phyloP scores from a whole-genome alignment of 2,888 invertebrate species.

The Agrotis exclamationis region DNA sequence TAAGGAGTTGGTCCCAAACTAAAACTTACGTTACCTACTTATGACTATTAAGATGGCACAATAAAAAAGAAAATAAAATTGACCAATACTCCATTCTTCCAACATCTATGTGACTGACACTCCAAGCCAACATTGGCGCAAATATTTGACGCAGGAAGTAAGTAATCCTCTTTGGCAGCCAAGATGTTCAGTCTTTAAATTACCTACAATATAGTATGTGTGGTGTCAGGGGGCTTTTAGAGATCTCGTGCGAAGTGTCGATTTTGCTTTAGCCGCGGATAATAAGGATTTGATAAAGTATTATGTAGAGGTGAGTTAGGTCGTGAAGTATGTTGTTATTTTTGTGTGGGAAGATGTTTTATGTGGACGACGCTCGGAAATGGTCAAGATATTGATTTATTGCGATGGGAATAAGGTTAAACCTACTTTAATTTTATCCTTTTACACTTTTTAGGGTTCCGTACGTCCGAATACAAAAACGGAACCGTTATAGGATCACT shows the following conservation, averaged over 20 bases:
- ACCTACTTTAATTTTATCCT: too few species aligned
- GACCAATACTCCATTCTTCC: conserved; percentile 18
- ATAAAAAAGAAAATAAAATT: background rate
- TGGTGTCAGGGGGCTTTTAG: conserved; percentile 44
- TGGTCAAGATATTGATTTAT: background rate
- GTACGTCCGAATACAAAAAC: too few species aligned
- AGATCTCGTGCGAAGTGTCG: conserved; percentile 53
- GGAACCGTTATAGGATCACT: too few species aligned
- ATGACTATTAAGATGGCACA: too few species aligned
- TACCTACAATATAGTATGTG: conserved; percentile 56
- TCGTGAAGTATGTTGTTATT: conserved; percentile 19
- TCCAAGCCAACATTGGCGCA: conserved; percentile 54
- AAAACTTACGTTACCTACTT: too few species aligned
- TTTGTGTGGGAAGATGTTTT: background rate
- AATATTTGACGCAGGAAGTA: conserved; percentile 61
- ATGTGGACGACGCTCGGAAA: background rate
- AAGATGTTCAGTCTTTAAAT: conserved; percentile 60
- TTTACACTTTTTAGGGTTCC: too few species aligned
- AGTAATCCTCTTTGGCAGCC: conserved; percentile 63
- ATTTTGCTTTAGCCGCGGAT: conserved; percentile 46
- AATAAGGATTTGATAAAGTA: conserved; percentile 52
- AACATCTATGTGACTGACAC: conserved; percentile 44
- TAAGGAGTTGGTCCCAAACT: too few species aligned
- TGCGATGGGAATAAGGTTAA: too few species aligned
- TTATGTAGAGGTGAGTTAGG: conserved; percentile 26